phyloP scores from a whole-genome alignment of 2,888 invertebrate species.

The Hydrotaea diabolus region DNA sequence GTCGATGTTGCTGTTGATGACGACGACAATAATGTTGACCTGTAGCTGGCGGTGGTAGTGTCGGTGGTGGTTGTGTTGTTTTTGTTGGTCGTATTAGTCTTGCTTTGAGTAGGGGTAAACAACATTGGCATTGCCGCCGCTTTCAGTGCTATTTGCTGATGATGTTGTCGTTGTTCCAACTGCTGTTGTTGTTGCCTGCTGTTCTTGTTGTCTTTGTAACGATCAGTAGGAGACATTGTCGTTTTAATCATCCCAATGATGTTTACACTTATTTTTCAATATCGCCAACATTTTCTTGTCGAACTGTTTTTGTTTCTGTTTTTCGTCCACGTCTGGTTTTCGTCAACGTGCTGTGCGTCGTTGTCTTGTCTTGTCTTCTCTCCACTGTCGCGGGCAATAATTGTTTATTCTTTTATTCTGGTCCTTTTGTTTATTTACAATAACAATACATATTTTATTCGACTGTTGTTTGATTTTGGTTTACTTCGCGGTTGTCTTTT shows the following conservation, averaged over 20 bases:
- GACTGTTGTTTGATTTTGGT: background rate
- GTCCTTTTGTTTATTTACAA: background rate
- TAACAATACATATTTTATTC: background rate
- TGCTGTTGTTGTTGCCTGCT: background rate
- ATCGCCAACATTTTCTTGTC: constrained; percentile 50
- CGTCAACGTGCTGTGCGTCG: too few species aligned
- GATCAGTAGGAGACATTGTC: constrained; percentile 66
- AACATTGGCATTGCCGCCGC: constrained; percentile 54
- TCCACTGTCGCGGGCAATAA: too few species aligned
- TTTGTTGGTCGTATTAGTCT: background rate
- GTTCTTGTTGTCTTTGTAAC: constrained; percentile 25
- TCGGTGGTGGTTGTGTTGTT: background rate
- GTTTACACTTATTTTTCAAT: constrained; percentile 67
- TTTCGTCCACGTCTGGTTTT: too few species aligned
- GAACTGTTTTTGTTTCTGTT: background rate
- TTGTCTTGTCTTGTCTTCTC: too few species aligned
- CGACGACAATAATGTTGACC: constrained; percentile 49
- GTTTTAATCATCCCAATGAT: constrained; percentile 56
- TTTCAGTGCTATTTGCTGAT: constrained; percentile 37
- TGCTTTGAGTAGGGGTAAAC: constrained; percentile 42
- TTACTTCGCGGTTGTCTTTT: background rate
- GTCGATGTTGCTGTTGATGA: background rate
- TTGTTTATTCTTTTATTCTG: constrained; percentile 50
- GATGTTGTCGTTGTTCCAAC: constrained; percentile 8
- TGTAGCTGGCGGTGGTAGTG: constrained; percentile 38